Evolutionary conservation across 2,113 vertebrate genomes (phyloP), one percentile per base, ranked within the genome.

Genomic region (Caranx ignobilis): DNA sequence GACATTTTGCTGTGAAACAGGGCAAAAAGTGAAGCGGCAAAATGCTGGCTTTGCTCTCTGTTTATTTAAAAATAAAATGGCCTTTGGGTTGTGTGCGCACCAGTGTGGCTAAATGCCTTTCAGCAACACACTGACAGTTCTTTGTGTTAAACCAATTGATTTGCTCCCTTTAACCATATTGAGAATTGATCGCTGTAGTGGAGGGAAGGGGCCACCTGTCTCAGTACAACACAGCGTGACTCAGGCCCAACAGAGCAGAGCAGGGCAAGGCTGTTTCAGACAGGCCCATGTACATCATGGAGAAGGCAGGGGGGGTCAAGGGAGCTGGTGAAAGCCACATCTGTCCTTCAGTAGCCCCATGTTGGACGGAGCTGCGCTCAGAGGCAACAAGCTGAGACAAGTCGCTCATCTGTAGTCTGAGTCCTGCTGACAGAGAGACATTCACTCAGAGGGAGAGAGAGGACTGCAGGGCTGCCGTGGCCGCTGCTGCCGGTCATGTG

Each of bases 81-180:
- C 26, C 55, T 6, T 26, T 34, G 43, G 21, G n/a, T 2, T 19
- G 15, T 54, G 10, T 34, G 37, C 19, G 41, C 62, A 1, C 9
- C 55, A n/a, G 26, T 31, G 66, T 55, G 32, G 57, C 56, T 84
- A 64, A 81, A 79, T 59, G 68, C 65, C 57, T 79, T 71, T 70
- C 71, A 73, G 71, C 67, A 31, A 81, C 71, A 66, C 64, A 2
- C 21, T 35, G 72, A 52, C 64, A 70, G 56, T 62, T 43, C 70
- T 41, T 18, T 43, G 64, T 74, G 71, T 81, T 67, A 43, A 74
- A 66, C n/a, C 39, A 13, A 72, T 85, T 35, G 45, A 78, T 81
- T 35, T 19, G 35, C 67, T 61, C 74, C 64, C 77, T 59, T 59
- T 68, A 63, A 75, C 82, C 82, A 52, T 50, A 48, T 35, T 3